Evolutionary conservation across 2,113 vertebrate genomes (phyloP).

Genomic region (Siniperca chuatsi): DNA sequence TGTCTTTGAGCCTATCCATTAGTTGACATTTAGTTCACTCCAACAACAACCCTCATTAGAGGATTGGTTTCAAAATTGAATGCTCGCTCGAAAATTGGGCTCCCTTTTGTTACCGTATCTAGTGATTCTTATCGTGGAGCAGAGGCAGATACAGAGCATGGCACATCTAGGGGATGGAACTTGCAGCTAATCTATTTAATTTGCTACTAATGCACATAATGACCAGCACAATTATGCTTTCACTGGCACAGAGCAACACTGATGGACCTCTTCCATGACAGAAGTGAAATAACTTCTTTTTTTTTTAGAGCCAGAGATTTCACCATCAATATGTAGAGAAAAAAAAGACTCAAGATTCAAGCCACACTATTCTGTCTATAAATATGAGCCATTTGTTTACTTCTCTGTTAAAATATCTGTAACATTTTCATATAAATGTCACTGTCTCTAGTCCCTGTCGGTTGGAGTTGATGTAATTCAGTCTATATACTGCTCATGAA

Average conservation of each 20-base stretch:
- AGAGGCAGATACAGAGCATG: slow-evolving; percentile 12
- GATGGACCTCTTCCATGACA: slow-evolving; percentile 26
- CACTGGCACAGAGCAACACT: slow-evolving; percentile 22
- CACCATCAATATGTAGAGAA: background rate
- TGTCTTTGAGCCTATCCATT: slow-evolving; percentile 65
- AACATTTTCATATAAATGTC: slow-evolving; percentile 38
- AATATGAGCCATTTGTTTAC: background rate
- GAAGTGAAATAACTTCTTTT: background rate
- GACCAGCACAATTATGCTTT: slow-evolving; percentile 39
- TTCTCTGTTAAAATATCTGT: slow-evolving; percentile 3
- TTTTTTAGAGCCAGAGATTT: slow-evolving; percentile 1
- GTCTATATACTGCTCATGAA: background rate
- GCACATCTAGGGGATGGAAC: slow-evolving; percentile 39
- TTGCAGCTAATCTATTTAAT: slow-evolving; percentile 60
- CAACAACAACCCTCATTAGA: slow-evolving; percentile 67
- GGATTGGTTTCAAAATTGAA: slow-evolving; percentile 60
- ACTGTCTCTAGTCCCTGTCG: background rate
- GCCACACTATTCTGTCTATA: background rate
- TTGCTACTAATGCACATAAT: slow-evolving; percentile 57
- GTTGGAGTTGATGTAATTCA: background rate
- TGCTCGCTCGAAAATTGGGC: slow-evolving; percentile 45
- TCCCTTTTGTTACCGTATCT: slow-evolving; percentile 42
- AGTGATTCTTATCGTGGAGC: slow-evolving; percentile 38
- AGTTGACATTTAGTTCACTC: slow-evolving; percentile 59
- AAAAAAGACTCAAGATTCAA: background rate